Evolutionary conservation across 2,797 vertebrate genomes (phyloP).

Genomic region (Mergus octosetaceus): DNA sequence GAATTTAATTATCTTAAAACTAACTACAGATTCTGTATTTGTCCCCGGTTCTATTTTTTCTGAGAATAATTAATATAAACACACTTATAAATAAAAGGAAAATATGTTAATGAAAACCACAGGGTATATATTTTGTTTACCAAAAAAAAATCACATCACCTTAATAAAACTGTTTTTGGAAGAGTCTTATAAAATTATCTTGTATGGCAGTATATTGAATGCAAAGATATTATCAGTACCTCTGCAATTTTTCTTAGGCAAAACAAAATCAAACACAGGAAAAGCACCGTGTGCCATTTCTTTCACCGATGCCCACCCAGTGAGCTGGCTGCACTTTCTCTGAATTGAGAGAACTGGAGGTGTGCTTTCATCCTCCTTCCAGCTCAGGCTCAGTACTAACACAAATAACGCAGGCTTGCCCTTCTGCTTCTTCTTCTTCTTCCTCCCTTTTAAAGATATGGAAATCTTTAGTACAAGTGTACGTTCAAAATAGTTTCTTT

Average conservation of each 20-base stretch:
- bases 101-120: neutral
- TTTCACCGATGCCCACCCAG: conserved; percentile 35
- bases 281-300: neutral
- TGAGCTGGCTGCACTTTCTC: neutral
- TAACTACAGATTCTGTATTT: neutral
- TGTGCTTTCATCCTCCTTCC: neutral
- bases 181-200: neutral
- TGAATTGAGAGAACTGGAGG: neutral
- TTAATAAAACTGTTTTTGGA: neutral
- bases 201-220: neutral
- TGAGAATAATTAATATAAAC: neutral
- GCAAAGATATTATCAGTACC: neutral
- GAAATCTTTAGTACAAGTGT: neutral
- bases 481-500: neutral
- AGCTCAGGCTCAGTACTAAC: neutral
- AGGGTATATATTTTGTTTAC: neutral
- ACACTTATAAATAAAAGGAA: neutral
- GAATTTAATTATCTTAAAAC: neutral
- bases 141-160: conserved; percentile 5
- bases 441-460: neutral
- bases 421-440: neutral
- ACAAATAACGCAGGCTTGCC: neutral
- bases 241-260: neutral
- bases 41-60: neutral
- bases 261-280: neutral